Base-by-base conservation (phyloP, 2,113 vertebrate species). In the Cryptotis parvus region DNA sequence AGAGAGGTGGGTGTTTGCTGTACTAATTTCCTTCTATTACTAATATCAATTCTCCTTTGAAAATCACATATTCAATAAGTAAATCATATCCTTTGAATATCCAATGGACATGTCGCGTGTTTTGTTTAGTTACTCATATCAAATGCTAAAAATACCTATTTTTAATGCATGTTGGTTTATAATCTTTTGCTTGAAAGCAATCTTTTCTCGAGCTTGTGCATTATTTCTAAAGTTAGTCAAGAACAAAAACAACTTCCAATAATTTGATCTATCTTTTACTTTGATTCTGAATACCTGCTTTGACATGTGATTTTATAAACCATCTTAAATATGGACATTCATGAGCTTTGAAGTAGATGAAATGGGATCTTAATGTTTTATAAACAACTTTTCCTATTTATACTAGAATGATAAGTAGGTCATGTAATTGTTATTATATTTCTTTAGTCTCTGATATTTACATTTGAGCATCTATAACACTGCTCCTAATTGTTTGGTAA, bases 291-390 rank as follows among this genome's bases (percentile, higher is more conserved):
- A n/a, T 72, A 83, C 14, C 77, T 63, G 70, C n/a, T n/a, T n/a
- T 96, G 92, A 85, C 74, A 88, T 86, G n/a, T 49, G 14, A 68
- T 89, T 91, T 68, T 92, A 88, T 87, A 43, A 39, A 93, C 77
- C 91, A 95, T 94, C 90, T 95, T 95, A 95, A 91, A 92, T 92
- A 96, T 89, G 96, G 66, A 84, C 81, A 68, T 79, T 37, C 70
- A 49, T 92, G 84, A n/a, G 63, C 72, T 97, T 97, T 90, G n/a
- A 87, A 75, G 22, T 81, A 84, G 65, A 75, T 85, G 55, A 86
- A 96, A 95, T 93, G 11, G 31, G 93, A 96, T 94, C 81, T 94
- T 94, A 95, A 92, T 93, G 58, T 49, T 97, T 95, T 92, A 95
- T 84, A 96, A 84, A 55, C 85, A 97, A 93, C 55, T 95, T 96